Percentiles rank a stretch among this genome's conserved stretches.
These are phyloP conservation scores for Aptenodytes forsteri DNA, from an alignment of 2,113 vertebrate genomes.

Conservation along the genomic window DNA sequence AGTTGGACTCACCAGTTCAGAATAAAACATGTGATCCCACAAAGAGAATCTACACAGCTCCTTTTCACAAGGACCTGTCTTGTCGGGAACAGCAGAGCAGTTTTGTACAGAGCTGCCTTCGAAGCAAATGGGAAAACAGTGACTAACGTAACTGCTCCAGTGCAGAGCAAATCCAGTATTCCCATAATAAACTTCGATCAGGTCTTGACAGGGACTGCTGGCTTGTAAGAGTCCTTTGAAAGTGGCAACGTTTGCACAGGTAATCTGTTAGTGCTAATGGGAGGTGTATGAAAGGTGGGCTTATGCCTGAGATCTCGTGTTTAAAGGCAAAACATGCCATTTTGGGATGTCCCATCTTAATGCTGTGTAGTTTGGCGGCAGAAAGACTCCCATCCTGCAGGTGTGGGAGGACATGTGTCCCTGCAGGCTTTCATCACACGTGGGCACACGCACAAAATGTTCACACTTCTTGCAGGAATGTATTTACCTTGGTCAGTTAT, in stretches of 20 bases:
- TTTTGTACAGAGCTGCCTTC: background rate
- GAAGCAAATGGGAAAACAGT: background rate
- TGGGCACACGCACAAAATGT: rapidly evolving
- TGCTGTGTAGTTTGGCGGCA: background rate
- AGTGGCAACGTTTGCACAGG: background rate
- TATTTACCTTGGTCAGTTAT: background rate
- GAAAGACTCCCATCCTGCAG: background rate
- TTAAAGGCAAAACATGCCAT: background rate
- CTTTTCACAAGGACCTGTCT: background rate
- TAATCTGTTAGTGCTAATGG: too few relatives aligned
- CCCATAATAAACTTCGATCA: background rate
- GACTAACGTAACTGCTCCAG: background rate
- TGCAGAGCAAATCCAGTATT: background rate
- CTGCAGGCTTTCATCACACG: background rate
- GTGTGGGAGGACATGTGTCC: background rate
- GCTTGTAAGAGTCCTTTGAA: background rate
- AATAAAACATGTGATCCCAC: background rate
- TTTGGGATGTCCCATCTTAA: background rate
- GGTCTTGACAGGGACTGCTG: background rate
- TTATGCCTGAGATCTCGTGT: rapidly evolving
- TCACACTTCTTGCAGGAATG: background rate
- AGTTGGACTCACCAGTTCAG: background rate
- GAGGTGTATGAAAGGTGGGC: too few relatives aligned
- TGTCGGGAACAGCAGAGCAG: rapidly evolving
- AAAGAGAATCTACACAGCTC: background rate